These are phyloP conservation scores for Pseudococcus viburni DNA, from an alignment of 2,888 invertebrate genomes.

Conservation along the genomic window DNA sequence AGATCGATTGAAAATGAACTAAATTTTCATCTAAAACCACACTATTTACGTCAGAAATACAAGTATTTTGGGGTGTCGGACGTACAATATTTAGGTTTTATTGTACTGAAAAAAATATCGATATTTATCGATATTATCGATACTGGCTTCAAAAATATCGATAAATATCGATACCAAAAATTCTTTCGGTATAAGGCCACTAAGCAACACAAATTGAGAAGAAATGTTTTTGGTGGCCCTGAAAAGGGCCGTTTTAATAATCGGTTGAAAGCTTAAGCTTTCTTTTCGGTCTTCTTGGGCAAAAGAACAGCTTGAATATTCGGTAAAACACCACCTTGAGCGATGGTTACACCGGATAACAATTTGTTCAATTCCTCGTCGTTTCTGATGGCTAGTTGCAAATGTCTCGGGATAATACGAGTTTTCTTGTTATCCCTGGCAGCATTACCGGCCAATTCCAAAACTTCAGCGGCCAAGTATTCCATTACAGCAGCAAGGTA, in stretches of 20 bases:
- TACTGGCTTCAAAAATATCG: no score
- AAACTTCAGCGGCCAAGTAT: conserved; percentile 80
- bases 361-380: conserved; percentile 87
- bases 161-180: no score
- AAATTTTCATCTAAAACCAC: no score
- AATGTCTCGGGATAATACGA: conserved; percentile 83
- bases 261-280: neutral
- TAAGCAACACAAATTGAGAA: neutral
- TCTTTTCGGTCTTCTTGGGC: conserved; percentile 70
- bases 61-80: no score
- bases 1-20: no score
- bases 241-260: conserved; percentile 68
- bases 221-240: conserved; percentile 67
- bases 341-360: conserved; percentile 84
- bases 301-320: conserved; percentile 70
- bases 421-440: conserved; percentile 79
- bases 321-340: conserved; percentile 88
- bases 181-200: no score
- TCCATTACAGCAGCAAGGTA: conserved; percentile 77
- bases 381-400: conserved; percentile 84
- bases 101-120: no score
- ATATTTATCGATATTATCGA: no score
- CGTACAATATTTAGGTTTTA: no score
- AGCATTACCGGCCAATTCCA: conserved; percentile 78
- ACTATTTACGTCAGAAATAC: no score